These are phyloP conservation scores for Rhaphigaster nebulosa DNA, from an alignment of 2,888 invertebrate genomes.

Conservation along the genomic window DNA sequence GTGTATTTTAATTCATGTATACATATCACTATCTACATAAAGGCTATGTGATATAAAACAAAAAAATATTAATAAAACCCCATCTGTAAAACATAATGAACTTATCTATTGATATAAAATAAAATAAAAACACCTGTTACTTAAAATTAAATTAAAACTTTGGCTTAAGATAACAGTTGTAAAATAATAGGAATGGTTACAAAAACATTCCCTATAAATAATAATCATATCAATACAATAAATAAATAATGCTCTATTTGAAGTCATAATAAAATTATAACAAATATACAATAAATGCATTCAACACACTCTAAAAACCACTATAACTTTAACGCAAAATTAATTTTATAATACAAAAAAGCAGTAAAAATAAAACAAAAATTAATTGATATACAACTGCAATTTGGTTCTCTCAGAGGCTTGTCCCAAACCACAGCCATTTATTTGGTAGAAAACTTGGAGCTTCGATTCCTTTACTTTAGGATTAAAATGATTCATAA, in stretches of 20 bases:
- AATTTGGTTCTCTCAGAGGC: neutral
- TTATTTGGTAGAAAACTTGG: neutral
- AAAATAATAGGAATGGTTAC: neutral
- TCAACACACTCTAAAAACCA: neutral
- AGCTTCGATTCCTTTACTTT: neutral
- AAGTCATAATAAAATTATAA: neutral
- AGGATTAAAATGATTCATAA: neutral
- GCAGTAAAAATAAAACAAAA: neutral
- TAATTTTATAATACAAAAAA: neutral
- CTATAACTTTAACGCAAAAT: neutral
- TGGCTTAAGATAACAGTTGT: slow-evolving; percentile 17
- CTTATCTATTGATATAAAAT: neutral
- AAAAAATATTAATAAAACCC: neutral
- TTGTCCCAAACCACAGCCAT: neutral
- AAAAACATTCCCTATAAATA: neutral
- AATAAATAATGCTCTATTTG: neutral
- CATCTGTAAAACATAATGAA: neutral
- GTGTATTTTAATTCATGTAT: slow-evolving; percentile 20
- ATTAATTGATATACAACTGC: neutral
- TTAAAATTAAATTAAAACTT: slow-evolving; percentile 42
- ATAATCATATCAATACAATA: neutral
- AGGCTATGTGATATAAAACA: slow-evolving; percentile 11
- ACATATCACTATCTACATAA: slow-evolving; percentile 12
- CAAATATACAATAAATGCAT: slow-evolving; percentile 12
- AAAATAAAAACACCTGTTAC: neutral